Evolutionary conservation across 2,113 vertebrate species (phyloP).

Genomic region (Centrocercus urophasianus): DNA sequence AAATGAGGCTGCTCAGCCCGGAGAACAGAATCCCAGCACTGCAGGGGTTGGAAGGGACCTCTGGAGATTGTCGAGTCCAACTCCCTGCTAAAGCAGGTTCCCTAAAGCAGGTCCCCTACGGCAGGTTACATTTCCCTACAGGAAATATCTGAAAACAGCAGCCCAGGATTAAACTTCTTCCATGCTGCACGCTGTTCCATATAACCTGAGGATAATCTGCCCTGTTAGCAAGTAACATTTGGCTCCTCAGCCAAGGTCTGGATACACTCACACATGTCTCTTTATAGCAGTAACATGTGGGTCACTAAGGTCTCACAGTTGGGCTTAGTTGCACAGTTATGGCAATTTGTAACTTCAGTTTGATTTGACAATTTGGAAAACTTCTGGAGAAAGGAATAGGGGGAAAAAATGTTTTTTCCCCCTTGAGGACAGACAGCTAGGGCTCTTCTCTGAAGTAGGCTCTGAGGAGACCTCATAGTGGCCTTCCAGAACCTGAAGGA

Average conservation of each 20-base stretch:
- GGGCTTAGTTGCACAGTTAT: not conserved
- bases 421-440: too few relatives aligned
- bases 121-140: too few relatives aligned
- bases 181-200: not conserved
- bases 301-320: not conserved
- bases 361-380: not conserved
- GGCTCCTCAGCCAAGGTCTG: not conserved
- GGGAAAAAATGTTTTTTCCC: too few relatives aligned
- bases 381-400: not conserved
- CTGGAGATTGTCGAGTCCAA: too few relatives aligned
- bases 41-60: not conserved
- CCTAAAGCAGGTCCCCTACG: too few relatives aligned
- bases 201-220: not conserved
- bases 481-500: too few relatives aligned
- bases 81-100: too few relatives aligned
- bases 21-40: not conserved
- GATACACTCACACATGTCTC: accelerated
- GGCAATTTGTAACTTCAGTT: not conserved
- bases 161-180: not conserved
- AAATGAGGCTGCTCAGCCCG: not conserved
- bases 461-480: too few relatives aligned
- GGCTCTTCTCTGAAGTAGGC: too few relatives aligned
- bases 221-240: not conserved
- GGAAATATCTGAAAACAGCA: not conserved
- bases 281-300: not conserved